Percentiles rank a stretch among this genome's conserved stretches.
These are phyloP conservation scores for Drosophila lacicola DNA, from an alignment of 2,888 invertebrate species.

Conservation along the genomic window DNA sequence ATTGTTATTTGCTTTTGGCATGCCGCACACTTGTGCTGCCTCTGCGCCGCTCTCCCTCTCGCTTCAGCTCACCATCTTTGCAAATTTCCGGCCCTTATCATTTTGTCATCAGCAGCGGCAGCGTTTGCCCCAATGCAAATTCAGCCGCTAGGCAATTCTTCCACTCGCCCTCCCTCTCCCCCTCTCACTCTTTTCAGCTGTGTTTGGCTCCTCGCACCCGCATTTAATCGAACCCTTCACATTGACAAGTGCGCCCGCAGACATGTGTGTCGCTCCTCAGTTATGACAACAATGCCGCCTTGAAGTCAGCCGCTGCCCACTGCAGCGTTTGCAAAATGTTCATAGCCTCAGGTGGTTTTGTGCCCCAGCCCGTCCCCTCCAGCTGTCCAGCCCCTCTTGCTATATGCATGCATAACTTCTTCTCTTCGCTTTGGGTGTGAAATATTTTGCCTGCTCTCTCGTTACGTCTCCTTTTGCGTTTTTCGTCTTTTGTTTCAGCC, in stretches of 20 bases:
- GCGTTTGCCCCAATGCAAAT: constrained; percentile 55
- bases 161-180: neutral
- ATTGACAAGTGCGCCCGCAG: constrained; percentile 63
- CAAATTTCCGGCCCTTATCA: constrained; percentile 57
- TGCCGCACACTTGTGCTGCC: constrained; percentile 17
- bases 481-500: constrained; percentile 53
- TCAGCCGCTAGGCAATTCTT: constrained; percentile 50
- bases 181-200: neutral
- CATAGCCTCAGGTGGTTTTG: constrained; percentile 66
- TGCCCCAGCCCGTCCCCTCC: neutral
- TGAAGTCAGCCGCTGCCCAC: constrained; percentile 48
- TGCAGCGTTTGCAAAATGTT: constrained; percentile 48
- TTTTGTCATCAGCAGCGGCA: constrained; percentile 59
- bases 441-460: constrained; percentile 42
- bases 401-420: constrained; percentile 1
- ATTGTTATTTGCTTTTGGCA: constrained; percentile 46
- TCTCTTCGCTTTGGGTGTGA: constrained; percentile 44
- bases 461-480: constrained; percentile 30
- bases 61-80: constrained; percentile 5
- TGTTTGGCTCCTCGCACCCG: constrained; percentile 15
- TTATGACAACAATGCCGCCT: constrained; percentile 63
- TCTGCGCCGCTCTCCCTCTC: neutral
- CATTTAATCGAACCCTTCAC: constrained; percentile 57
- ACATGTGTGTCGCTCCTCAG: constrained; percentile 28
- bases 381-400: neutral